Evolutionary conservation across 2,888 invertebrate genomes (phyloP), one percentile per base, ranked within the genome.

Genomic region (Tridacna crocea): DNA sequence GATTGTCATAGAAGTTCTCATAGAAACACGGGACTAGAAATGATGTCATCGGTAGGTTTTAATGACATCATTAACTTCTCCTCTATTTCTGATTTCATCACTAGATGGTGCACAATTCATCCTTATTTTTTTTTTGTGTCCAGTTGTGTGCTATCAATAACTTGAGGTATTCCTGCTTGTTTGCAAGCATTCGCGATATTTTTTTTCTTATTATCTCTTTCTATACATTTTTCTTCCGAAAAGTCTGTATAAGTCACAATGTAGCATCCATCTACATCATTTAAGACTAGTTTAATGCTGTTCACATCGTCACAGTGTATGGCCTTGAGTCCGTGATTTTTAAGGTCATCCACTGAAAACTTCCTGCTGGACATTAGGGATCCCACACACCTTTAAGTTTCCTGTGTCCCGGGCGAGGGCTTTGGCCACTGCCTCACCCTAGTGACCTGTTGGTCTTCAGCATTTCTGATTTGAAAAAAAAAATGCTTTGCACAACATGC

Each of bases 101-200:
- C 93, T 79, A 93, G 87, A 82, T 93, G 92, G 2, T 91, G 87
- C 11, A 90, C 92, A 76, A 89, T 84, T 15, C 91, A 85, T 0
- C 92, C 92, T 24, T 89, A 88, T 22, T 91, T 87, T 46, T 87
- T 75, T 48, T 89, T 87, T 0, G 92, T 91, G 79, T 92, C 88
- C 27, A 92, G 85, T 78, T 93, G 91, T n/a, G 93, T 93, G 83
- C 91, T 91, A 82, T 89, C 92, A 12, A 93, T 83, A 11, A 93
- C 91, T 75, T 93, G 93, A 0, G 82, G 77, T 47, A 93, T 88
- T 6, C 86, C 84, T 4, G 85, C 87, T 2, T 78, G 60, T 66
- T 76, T 81, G 80, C 92, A 92, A 46, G 91, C 92, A 58, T 93
- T 90, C 4, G 93, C 92, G 26, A 93, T 91, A 46, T 85, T 87